These are phyloP conservation scores for Cheilosia grossa DNA, from an alignment of 2,888 invertebrate species.

Conservation along the genomic window DNA sequence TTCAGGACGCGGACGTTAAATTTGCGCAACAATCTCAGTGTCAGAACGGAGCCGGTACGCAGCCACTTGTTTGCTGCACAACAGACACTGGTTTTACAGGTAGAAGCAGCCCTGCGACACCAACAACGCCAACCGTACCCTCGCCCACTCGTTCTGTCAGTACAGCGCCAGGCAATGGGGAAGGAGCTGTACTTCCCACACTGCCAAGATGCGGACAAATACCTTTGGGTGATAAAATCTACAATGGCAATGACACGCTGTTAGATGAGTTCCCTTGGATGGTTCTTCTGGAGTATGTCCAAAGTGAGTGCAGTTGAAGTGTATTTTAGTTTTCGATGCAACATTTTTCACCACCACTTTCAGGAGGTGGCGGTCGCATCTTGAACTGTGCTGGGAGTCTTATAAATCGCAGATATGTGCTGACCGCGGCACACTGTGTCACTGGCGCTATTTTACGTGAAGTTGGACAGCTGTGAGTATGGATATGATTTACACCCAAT, in stretches of 20 bases:
- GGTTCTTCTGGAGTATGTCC: conserved; percentile 86
- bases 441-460: conserved; percentile 83
- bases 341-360: conserved; percentile 1
- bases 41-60: conserved; percentile 77
- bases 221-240: conserved; percentile 84
- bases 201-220: conserved; percentile 80
- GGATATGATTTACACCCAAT: neutral
- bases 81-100: conserved; percentile 76
- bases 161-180: conserved; percentile 69
- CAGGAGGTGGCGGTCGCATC: conserved; percentile 76
- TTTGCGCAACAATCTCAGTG: conserved; percentile 80
- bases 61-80: conserved; percentile 81
- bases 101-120: conserved; percentile 23
- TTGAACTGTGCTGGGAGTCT: conserved; percentile 89
- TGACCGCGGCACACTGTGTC: conserved; percentile 88
- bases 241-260: conserved; percentile 86
- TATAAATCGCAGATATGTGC: conserved; percentile 86
- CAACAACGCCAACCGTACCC: conserved; percentile 14
- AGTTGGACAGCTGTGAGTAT: conserved; percentile 85
- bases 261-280: conserved; percentile 88
- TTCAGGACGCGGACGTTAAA: conserved; percentile 73
- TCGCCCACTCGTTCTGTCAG: neutral
- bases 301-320: conserved; percentile 84
- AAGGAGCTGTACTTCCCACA: conserved; percentile 78
- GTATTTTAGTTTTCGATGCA: neutral